Percentiles rank a stretch among this genome's conserved stretches.
Evolutionary conservation across 1,140 invertebrate genomes (phyloP).

Genomic region (Heliothis subflexa): DNA sequence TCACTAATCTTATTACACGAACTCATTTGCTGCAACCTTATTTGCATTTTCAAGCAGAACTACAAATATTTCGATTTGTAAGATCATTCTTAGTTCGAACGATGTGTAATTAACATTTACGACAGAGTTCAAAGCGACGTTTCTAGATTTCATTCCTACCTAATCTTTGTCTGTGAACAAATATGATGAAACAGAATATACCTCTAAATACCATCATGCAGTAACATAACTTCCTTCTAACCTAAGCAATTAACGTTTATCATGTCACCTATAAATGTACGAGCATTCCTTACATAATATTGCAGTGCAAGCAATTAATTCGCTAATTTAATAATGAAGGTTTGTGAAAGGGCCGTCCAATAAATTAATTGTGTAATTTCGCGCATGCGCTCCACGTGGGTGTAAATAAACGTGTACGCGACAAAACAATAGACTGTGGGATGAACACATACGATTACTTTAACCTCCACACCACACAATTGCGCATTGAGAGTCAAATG

Average conservation of each 20-base stretch:
- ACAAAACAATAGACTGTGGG: slow-evolving; percentile 67
- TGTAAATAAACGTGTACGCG: slow-evolving; percentile 47
- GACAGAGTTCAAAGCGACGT: neutral
- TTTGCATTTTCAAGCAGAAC: slow-evolving; percentile 10
- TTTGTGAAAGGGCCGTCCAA: slow-evolving; percentile 38
- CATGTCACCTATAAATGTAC: neutral
- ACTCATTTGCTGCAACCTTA: neutral
- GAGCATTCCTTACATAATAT: slow-evolving; percentile 4
- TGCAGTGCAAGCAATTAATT: slow-evolving; percentile 14
- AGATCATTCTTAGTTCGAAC: neutral
- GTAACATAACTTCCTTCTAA: slow-evolving; percentile 1
- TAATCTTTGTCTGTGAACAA: neutral
- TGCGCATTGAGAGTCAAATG: slow-evolving; percentile 52
- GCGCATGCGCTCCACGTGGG: slow-evolving; percentile 45
- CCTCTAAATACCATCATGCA: neutral
- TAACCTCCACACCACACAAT: slow-evolving; percentile 55
- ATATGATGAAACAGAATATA: neutral
- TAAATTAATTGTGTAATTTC: slow-evolving; percentile 52
- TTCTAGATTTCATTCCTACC: neutral
- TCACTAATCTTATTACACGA: slow-evolving; percentile 8
- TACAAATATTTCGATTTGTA: neutral
- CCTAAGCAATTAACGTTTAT: neutral
- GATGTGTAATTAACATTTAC: neutral
- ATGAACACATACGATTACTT: slow-evolving; percentile 56
- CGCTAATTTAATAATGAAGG: slow-evolving; percentile 11